Conservation (phyloP, 92 coral and sea anemone species). For the Heteractis magnifica region DNA sequence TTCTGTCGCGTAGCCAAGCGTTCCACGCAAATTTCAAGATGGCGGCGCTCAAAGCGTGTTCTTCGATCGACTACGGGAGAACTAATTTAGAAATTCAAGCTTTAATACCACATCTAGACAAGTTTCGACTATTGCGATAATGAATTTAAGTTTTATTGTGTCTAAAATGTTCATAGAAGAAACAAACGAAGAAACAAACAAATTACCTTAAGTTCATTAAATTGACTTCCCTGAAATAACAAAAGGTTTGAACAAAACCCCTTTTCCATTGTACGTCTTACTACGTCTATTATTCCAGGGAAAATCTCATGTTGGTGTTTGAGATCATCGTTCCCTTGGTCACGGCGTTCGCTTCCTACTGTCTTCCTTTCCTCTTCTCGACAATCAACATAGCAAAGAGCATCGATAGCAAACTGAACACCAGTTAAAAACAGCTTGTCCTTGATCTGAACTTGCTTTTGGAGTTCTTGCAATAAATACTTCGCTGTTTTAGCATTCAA, state of each 20-base stretch:
- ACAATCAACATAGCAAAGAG: neutral
- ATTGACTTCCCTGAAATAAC: neutral
- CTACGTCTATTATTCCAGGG: neutral
- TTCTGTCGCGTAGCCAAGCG: too few species aligned
- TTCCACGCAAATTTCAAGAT: too few species aligned
- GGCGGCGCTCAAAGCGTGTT: too few species aligned
- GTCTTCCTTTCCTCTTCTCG: neutral
- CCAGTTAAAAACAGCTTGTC: conserved; percentile 1
- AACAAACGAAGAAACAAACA: neutral
- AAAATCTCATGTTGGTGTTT: neutral
- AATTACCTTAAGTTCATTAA: neutral
- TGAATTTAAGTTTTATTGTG: too few species aligned
- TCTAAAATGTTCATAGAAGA: too few species aligned
- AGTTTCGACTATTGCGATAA: too few species aligned
- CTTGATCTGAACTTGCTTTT: neutral
- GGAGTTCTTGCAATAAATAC: neutral
- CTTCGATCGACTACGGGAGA: too few species aligned
- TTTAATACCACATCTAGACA: too few species aligned
- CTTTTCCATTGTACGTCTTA: neutral
- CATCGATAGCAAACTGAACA: neutral
- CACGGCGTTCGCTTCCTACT: neutral
- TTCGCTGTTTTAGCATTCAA: neutral
- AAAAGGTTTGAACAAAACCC: neutral
- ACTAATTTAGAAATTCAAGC: too few species aligned
- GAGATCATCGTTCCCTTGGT: neutral